Evolutionary conservation across 2,113 vertebrate species (phyloP).

Genomic region (Bucco capensis): DNA sequence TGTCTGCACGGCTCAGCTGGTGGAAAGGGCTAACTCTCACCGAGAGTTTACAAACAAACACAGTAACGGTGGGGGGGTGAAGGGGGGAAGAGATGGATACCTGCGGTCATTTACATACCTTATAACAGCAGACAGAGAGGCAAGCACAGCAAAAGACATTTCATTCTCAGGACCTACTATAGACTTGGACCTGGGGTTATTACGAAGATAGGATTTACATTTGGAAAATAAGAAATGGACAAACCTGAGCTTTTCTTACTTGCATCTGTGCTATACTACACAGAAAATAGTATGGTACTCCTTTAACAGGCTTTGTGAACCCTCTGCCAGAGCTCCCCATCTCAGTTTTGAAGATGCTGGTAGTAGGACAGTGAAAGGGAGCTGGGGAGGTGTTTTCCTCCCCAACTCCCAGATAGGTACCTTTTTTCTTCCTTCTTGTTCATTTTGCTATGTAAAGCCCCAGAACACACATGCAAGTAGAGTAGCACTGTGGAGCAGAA

Average conservation of each 20-base stretch:
- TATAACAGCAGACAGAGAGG: neutral
- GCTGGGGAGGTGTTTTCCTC: rapidly evolving
- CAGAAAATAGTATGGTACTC: neutral
- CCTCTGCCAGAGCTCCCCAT: neutral
- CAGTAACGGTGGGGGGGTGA: too few species aligned
- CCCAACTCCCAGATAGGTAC: too few species aligned
- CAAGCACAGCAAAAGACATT: neutral
- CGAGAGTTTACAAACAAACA: too few species aligned
- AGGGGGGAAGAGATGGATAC: too few species aligned
- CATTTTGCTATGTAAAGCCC: neutral
- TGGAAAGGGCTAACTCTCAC: too few species aligned
- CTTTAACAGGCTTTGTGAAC: neutral
- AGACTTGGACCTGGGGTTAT: neutral
- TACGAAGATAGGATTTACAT: neutral
- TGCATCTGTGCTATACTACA: neutral
- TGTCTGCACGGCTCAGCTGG: too few species aligned
- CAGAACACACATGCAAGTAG: neutral
- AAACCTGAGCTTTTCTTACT: neutral
- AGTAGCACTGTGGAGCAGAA: neutral
- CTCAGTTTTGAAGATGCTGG: neutral
- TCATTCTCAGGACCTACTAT: neutral
- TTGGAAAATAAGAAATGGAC: neutral
- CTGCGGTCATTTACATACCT: too few species aligned
- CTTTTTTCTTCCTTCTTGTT: neutral
- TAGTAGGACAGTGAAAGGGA: neutral